Percentiles rank a stretch among this genome's conserved stretches.
Evolutionary conservation across 1,140 invertebrate genomes (phyloP).

Genomic region (Caerostris darwini): DNA sequence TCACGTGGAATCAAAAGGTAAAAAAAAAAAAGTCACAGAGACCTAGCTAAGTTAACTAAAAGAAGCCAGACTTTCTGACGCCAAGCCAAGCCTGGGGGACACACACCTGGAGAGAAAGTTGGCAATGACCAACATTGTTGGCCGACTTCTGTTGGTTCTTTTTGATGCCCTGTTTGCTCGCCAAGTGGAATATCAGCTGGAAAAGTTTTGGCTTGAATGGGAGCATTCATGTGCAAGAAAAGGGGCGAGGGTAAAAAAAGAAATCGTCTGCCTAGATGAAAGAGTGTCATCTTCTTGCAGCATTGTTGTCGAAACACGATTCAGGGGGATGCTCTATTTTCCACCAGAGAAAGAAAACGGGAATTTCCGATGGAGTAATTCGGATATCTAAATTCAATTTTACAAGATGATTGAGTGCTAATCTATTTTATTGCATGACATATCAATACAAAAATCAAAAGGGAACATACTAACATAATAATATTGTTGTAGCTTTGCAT

Average conservation of each 20-base stretch:
- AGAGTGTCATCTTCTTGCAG: neutral
- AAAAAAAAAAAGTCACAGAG: neutral
- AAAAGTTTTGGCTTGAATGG: neutral
- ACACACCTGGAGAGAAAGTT: constrained; percentile 56
- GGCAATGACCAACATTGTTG: constrained; percentile 71
- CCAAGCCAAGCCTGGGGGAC: constrained; percentile 38
- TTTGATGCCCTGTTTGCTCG: neutral
- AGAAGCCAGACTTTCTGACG: constrained; percentile 6
- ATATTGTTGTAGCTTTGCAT: no score
- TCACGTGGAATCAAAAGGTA: neutral
- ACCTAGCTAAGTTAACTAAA: neutral
- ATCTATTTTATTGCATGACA: no score
- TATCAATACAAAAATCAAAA: no score
- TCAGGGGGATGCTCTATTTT: neutral
- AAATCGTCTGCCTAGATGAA: neutral
- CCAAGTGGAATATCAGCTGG: constrained; percentile 1
- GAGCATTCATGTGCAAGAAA: neutral
- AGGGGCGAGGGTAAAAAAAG: constrained; percentile 14
- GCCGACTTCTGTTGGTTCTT: constrained; percentile 42
- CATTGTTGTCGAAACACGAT: neutral
- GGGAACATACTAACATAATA: no score
- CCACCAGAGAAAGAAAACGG: neutral
- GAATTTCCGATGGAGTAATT: no score
- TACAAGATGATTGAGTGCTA: no score
- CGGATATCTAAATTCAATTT: no score